Evolutionary conservation across 2,888 invertebrate genomes (phyloP).

Genomic region (Rotaria macrura): DNA sequence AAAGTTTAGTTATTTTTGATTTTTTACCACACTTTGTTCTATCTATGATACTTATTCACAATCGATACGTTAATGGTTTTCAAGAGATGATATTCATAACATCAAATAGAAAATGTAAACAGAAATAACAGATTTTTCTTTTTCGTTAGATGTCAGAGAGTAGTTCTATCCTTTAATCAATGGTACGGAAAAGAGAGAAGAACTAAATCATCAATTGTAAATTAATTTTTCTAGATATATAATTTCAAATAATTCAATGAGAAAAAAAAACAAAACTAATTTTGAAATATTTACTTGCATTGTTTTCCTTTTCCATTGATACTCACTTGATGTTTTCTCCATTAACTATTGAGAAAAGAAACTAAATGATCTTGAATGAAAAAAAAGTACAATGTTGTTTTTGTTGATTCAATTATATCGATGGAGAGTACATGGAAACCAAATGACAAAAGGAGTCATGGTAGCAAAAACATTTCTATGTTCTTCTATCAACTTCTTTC

Average conservation of each 20-base stretch:
- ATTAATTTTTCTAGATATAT: too few relatives aligned
- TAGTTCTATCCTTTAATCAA: too few relatives aligned
- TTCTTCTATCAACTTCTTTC: background rate
- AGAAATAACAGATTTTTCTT: too few relatives aligned
- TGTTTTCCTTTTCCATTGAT: background rate
- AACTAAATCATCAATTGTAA: too few relatives aligned
- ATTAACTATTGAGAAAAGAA: background rate
- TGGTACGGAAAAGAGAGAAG: too few relatives aligned
- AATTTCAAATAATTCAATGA: too few relatives aligned
- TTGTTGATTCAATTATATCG: too few relatives aligned
- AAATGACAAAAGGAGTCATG: background rate
- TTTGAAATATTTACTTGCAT: background rate
- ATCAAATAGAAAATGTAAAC: too few relatives aligned
- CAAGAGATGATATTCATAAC: background rate
- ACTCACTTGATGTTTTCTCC: background rate
- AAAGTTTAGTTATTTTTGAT: background rate
- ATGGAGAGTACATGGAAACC: background rate
- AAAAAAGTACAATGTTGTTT: too few relatives aligned
- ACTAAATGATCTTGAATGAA: background rate
- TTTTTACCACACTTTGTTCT: background rate
- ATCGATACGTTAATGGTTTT: background rate
- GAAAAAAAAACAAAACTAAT: background rate
- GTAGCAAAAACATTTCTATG: background rate
- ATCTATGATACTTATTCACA: background rate
- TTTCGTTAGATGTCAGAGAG: too few relatives aligned